Conservation (phyloP, 2,797 vertebrate genomes). For the Podargus strigoides region DNA sequence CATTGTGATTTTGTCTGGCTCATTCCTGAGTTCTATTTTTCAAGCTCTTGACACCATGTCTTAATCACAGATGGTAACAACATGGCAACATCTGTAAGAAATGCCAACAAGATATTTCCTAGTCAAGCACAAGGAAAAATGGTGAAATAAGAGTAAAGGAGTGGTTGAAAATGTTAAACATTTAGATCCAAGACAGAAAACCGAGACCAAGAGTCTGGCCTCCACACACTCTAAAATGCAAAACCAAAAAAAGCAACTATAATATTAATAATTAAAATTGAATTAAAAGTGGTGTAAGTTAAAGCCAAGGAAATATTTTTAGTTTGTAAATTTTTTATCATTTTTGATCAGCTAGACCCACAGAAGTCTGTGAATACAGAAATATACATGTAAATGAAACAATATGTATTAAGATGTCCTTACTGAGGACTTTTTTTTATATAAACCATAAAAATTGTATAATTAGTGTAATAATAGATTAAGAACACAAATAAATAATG, state of each 20-base stretch:
- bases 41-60: not conserved
- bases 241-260: constrained; percentile 17
- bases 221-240: not conserved
- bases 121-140: not conserved
- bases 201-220: not conserved
- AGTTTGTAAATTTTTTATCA: constrained; percentile 58
- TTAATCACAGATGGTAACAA: constrained; percentile 2
- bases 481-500: constrained; percentile 9
- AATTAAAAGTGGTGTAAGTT: constrained; percentile 59
- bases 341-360: constrained; percentile 48
- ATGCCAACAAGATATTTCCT: not conserved
- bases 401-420: not conserved
- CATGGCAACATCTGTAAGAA: not conserved
- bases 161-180: not conserved
- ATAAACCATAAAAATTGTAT: constrained; percentile 13
- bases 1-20: not conserved
- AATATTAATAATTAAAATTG: constrained; percentile 68
- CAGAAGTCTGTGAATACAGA: constrained; percentile 30
- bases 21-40: not conserved
- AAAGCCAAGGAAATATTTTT: constrained; percentile 55
- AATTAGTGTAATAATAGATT: constrained; percentile 40
- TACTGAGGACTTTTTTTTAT: not conserved
- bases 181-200: not conserved
- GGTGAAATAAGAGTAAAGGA: not conserved
- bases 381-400: constrained; percentile 42